phyloP scores from a whole-genome alignment of 92 coral and sea anemone genomes.

The Porites divaricata region DNA sequence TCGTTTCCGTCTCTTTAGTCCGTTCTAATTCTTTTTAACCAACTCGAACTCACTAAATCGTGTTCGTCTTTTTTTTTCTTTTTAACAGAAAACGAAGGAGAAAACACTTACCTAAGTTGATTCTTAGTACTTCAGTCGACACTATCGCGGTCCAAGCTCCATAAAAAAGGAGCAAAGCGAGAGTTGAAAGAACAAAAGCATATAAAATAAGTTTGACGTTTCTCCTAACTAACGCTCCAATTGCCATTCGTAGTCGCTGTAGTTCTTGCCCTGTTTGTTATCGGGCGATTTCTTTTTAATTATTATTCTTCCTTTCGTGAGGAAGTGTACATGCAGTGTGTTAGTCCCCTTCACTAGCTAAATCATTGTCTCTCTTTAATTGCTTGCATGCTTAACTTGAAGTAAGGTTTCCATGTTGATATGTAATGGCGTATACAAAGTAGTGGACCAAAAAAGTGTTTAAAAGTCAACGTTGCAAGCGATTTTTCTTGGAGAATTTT shows the following conservation, averaged over 20 bases:
- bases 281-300: not conserved
- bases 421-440: too few relatives aligned
- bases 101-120: not conserved
- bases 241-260: not conserved
- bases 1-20: too few relatives aligned
- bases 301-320: not conserved
- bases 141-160: constrained; percentile 6
- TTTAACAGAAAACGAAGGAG: too few relatives aligned
- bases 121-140: not conserved
- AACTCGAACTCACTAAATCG: too few relatives aligned
- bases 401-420: not conserved
- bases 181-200: not conserved
- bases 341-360: not conserved
- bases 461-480: too few relatives aligned
- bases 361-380: not conserved
- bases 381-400: not conserved
- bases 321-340: not conserved
- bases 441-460: too few relatives aligned
- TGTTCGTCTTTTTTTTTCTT: too few relatives aligned
- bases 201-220: not conserved
- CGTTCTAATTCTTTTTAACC: too few relatives aligned
- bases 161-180: not conserved
- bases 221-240: not conserved
- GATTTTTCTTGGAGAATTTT: too few relatives aligned
- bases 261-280: not conserved